Evolutionary conservation across 2,113 vertebrate genomes (phyloP), one percentile per base, ranked within the genome.

Genomic region (Coptodon bakossiorum): DNA sequence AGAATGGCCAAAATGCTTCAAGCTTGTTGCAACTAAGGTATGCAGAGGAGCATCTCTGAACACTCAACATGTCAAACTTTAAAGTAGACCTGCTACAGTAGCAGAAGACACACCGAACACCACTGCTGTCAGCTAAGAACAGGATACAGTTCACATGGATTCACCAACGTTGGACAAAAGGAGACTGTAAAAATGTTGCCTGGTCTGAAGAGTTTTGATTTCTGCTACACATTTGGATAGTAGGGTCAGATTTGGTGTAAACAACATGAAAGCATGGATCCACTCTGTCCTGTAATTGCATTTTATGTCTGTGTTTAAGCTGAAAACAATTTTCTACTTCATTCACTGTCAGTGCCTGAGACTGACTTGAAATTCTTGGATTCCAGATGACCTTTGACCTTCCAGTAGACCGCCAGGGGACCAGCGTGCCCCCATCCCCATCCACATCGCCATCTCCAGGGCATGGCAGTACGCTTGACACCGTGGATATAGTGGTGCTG

Each of bases 401-500:
- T 11, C 13, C 48, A 79, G 50, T 9, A 52, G 83, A 34, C 10
- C 36, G 1, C 54, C 82, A n/a, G 9, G 40, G 9, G 4, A 91
- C 86, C 82, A 85, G 6, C 56, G 52, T 76, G 56, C 4, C 82
- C 11, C 61, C 63, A 14, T 40, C 63, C 36, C 9, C 82, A 5
- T 50, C 87, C 34, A 5, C 73, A 3, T 16, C 59, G 0, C n/a
- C 86, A 3, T 16, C 87, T 53, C 22, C 84, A 4, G 52, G 76
- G 54, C 10, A 61, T 27, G 13, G 6, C 10, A 5, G 17, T 5
- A 43, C 87, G 6, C 88, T 94, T 63, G 45, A 2, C 9, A 38
- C 89, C 6, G 82, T 88, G 81, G 93, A 94, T 53, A 91, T 94
- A 7, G 91, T 92, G 54, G 93, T 94, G 82, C 88, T 93, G 71